Evolutionary conservation across 2,888 invertebrate species (phyloP), one percentile per base, ranked within the genome.

Genomic region (Cephus spinipes): DNA sequence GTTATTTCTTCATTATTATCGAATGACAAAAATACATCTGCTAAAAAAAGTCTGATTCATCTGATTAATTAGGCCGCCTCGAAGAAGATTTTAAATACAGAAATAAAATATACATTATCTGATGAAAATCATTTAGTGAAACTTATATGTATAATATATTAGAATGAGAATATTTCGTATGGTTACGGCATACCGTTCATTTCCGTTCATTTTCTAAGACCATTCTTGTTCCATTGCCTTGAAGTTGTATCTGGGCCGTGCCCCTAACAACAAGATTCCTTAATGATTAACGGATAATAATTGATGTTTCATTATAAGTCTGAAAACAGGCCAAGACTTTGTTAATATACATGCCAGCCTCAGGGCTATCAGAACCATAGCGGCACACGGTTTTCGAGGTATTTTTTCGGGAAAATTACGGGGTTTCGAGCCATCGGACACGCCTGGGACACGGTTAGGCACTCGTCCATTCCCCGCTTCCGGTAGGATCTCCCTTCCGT

Each of bases 261-360:
- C 32, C 35, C 75, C 35, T 68, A 76, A 76, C 78, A 78, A 78
- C 73, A 71, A 76, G 35, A 75, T 68, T 55, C 71, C 73, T 76
- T 73, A 68, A 78, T 76, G 73, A 73, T 78, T 73, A 73, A 68
- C 78, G 78, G 78, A 73, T 76, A 35, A 75, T 76, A 78, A 78
- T 78, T 78, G 78, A 73, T 76, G 78, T 55, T 78, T 78, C 76
- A 78, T 78, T 76, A 78, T 68, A 76, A 75, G 76, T 35, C 73
- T 55, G 76, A 73, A 78, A 78, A 76, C 78, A 75, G 78, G 75
- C 55, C 55, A 9, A 55, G 75, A 76, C 78, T 75, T 75, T 73
- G 75, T 76, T 78, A 76, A 73, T 76, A 76, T 76, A 75, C 55
- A 23, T 23, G 23, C 55, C 9, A 23, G 55, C 78, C 71, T 32